Evolutionary conservation across 2,888 invertebrate genomes (phyloP).

Genomic region (Lordiphosa fenestrarum): DNA sequence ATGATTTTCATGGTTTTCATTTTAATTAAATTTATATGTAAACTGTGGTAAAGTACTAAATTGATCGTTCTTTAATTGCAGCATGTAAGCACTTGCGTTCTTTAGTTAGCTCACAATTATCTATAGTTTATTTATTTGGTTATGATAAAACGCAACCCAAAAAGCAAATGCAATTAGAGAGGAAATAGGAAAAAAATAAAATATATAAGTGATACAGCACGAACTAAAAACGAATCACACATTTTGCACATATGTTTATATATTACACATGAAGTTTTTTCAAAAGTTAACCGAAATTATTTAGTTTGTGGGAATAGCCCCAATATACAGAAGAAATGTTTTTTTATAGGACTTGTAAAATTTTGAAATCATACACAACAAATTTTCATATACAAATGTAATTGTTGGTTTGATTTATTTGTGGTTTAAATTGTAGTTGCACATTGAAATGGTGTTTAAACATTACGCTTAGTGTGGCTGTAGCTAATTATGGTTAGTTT

Average conservation of each 20-base stretch:
- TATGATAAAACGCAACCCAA: no score
- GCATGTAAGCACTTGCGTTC: slow-evolving; percentile 39
- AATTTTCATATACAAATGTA: slow-evolving; percentile 57
- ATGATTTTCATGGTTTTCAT: slow-evolving; percentile 46
- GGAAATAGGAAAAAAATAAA: no score
- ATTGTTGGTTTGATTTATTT: slow-evolving; percentile 37
- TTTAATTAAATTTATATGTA: slow-evolving; percentile 51
- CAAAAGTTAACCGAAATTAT: background rate
- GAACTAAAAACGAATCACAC: slow-evolving; percentile 17
- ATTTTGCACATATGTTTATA: slow-evolving; percentile 35
- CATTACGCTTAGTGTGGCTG: slow-evolving; percentile 54
- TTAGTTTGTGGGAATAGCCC: slow-evolving; percentile 27
- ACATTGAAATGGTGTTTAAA: slow-evolving; percentile 29
- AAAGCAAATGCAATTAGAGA: no score
- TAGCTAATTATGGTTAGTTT: slow-evolving; percentile 49
- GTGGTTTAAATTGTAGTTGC: slow-evolving; percentile 13
- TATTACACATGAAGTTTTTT: slow-evolving; percentile 33
- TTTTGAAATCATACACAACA: slow-evolving; percentile 66
- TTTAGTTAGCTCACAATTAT: slow-evolving; percentile 17
- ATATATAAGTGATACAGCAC: no score
- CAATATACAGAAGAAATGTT: slow-evolving; percentile 33
- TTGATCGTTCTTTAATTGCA: slow-evolving; percentile 19
- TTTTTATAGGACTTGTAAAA: slow-evolving; percentile 30
- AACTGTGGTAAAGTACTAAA: slow-evolving; percentile 56
- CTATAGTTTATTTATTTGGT: no score